Base-by-base conservation (phyloP, 1,140 invertebrate species). In the Drosophila erecta region DNA sequence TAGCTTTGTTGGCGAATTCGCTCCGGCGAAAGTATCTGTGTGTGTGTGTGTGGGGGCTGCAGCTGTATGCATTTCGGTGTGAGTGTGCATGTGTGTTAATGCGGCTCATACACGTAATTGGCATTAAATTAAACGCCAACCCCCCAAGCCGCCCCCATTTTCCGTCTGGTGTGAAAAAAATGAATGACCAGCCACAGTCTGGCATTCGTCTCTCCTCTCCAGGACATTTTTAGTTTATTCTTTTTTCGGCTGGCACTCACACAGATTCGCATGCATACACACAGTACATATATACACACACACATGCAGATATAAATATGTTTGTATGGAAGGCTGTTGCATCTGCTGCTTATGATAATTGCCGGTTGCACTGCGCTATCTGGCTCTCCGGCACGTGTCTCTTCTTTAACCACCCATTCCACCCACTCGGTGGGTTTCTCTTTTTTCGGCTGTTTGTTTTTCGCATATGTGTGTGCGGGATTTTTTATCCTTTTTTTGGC, bases 41-140 rank as follows among this genome's bases (percentile, higher is more conserved):
- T 62, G 59, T 65, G 69, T 59, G 65, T 20, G 51, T 61, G 59
- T 38, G 17, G 60, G 46, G 14, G 27, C 14, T 61, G 76, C 62
- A 66, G 22, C 44, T 11, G 58, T 60, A 61, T 69, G 41, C 47
- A 72, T 54, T 50, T 44, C 37, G 40, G 49, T 33, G 49, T 65
- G 43, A 50, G 55, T 49, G 43, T 53, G 55, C 49, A 38, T 55
- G 64, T 50, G 35, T 73, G 80, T 89, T 89, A 89, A 89, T 89
- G 80, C 80, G 72, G 85, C 80, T 90, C 84, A 90, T 90, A 80
- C 85, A 89, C 76, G 84, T 89, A 89, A 89, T 89, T 89, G 84
- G 76, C 84, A 89, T 89, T 89, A 89, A 89, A 89, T 84, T 84
- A 89, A 89, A 89, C 84, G 76, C 84, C 69, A 41, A 46, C 58